Evolutionary conservation across 2,113 vertebrate species (phyloP), one percentile per base, ranked within the genome.

Genomic region (Eulemur rufifrons): DNA sequence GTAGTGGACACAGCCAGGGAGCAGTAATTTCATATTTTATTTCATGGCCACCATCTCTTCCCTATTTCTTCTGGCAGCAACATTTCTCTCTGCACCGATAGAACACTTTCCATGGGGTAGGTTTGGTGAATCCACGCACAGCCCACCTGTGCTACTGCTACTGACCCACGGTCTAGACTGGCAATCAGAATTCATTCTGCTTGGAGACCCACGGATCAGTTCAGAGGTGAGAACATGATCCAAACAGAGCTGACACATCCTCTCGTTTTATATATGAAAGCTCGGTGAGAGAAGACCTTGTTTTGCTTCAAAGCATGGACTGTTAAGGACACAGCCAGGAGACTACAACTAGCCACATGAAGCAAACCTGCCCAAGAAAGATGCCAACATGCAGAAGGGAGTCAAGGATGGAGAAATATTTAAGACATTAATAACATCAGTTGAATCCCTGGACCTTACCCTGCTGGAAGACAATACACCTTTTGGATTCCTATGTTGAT

Each of bases 401-500:
- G 15, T 32, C 74, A 76, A 39, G 77, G 82, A 86, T 45, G 10
- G 27, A 34, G 32, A 86, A 56, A 0, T 47, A 64, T 8, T 52
- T 13, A 45, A 20, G 29, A 27, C n/a, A n/a, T 45, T 1, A 9
- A 29, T 18, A 34, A 86, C 21, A 0, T 29, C 9, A 15, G 34
- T 61, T n/a, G 34, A 18, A 47, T 5, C 9, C 29, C 34, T 34
- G 25, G 15, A 27, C 23, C 9, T 27, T 90, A 32, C 29, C 29
- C 20, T 52, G 52, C 39, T 37, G 39, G 34, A 77, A 63, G 37
- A 69, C 3, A 42, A 25, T 8, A 1, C 4, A 21, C 6, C 15
- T 82, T 73, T 85, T 68, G 14, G 5, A 54, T 14, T 80, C 59
- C 18, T 84, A 71, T 71, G 71, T 94, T 86, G 64, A 95, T 64